Evolutionary conservation across 2,797 vertebrate species (phyloP).

Genomic region (Characodon lateralis): DNA sequence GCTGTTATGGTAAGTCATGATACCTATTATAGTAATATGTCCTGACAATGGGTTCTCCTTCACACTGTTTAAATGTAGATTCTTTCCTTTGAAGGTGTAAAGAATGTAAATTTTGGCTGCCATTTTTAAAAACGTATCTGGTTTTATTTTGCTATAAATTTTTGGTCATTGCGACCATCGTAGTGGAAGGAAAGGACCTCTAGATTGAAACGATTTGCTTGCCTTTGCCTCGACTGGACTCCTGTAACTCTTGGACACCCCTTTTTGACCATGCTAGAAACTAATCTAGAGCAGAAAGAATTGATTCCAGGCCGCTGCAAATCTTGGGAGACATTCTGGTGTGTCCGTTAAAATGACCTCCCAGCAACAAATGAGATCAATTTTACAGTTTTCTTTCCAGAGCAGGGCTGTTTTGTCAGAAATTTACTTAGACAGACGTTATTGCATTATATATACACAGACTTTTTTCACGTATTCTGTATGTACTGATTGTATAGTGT

Average conservation of each 20-base stretch:
- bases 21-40: background rate
- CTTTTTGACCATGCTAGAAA: conserved; percentile 69
- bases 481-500: background rate
- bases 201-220: conserved; percentile 31
- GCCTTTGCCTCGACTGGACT: conserved; percentile 32
- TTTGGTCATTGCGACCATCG: conserved; percentile 9
- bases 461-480: background rate
- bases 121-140: background rate
- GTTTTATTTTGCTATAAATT: background rate
- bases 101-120: background rate
- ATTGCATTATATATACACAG: background rate
- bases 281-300: conserved; percentile 66
- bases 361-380: conserved; percentile 61
- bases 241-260: conserved; percentile 56
- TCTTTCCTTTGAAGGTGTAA: background rate
- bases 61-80: background rate
- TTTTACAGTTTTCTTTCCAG: conserved; percentile 59
- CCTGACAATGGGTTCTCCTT: background rate
- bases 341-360: conserved; percentile 43
- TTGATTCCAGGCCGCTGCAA: conserved; percentile 63
- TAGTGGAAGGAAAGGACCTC: conserved; percentile 40
- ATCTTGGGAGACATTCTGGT: conserved; percentile 52
- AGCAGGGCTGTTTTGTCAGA: background rate
- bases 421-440: background rate
- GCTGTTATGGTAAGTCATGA: background rate